A percentile compares a stretch with the other conserved stretches of the same genome.
phyloP scores from a whole-genome alignment of 2,888 invertebrate genomes.

The Sinelater perroti region DNA sequence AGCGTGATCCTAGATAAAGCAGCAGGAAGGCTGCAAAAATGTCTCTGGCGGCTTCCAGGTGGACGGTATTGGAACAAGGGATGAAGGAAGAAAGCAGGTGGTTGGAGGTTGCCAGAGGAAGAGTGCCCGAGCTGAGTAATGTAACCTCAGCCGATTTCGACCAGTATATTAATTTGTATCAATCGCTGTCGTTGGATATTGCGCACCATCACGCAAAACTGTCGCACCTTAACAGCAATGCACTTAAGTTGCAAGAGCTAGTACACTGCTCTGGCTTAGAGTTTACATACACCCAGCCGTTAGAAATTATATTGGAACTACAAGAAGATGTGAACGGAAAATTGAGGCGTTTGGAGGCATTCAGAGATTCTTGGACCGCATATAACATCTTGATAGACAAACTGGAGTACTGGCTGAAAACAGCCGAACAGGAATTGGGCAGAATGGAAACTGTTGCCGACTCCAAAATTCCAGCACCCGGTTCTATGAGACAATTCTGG shows the following conservation, averaged over 20 bases:
- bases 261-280: conserved; percentile 80
- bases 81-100: conserved; percentile 85
- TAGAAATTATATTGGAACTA: conserved; percentile 76
- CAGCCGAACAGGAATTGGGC: conserved; percentile 75
- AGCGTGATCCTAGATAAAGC: conserved; percentile 81
- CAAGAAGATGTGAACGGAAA: conserved; percentile 81
- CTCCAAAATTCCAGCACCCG: conserved; percentile 69
- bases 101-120: conserved; percentile 84
- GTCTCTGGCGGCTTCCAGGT: conserved; percentile 84
- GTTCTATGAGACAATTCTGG: conserved; percentile 86
- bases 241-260: conserved; percentile 77
- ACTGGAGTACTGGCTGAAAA: conserved; percentile 79
- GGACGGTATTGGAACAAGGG: conserved; percentile 82
- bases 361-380: conserved; percentile 79
- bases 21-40: conserved; percentile 81
- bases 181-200: conserved; percentile 80
- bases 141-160: conserved; percentile 86
- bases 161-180: conserved; percentile 84
- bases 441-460: conserved; percentile 71
- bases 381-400: conserved; percentile 78
- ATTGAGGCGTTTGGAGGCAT: conserved; percentile 74
- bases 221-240: conserved; percentile 75
- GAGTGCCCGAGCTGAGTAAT: conserved; percentile 81
- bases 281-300: conserved; percentile 74
- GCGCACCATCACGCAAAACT: conserved; percentile 83